These are phyloP conservation scores for Anas capensis DNA, from an alignment of 2,797 vertebrate genomes.

Conservation along the genomic window DNA sequence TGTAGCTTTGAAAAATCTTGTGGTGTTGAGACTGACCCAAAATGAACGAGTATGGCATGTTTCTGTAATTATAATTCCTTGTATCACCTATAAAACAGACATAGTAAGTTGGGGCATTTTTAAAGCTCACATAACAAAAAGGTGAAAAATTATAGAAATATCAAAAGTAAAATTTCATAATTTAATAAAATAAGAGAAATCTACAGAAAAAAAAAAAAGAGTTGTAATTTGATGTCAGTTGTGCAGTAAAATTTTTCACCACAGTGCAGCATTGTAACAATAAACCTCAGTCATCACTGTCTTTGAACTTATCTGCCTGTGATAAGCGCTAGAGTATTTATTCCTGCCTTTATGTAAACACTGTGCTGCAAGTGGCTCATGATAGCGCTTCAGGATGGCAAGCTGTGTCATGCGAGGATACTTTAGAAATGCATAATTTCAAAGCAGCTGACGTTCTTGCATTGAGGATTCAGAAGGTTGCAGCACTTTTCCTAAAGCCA, in stretches of 20 bases:
- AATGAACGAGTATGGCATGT: neutral
- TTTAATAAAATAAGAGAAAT: neutral
- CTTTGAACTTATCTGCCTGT: constrained; percentile 29
- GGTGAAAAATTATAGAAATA: neutral
- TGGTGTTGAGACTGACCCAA: neutral
- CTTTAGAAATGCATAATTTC: constrained; percentile 26
- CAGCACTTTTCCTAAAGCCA: neutral
- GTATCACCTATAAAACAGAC: neutral
- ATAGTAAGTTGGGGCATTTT: neutral
- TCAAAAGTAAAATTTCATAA: neutral
- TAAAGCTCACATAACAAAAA: neutral
- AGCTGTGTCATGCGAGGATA: constrained; percentile 41
- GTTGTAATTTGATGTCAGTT: neutral
- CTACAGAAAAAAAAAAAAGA: neutral
- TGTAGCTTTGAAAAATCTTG: neutral
- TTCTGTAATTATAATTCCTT: neutral
- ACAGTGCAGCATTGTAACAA: neutral
- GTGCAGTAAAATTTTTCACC: neutral
- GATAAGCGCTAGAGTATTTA: constrained; percentile 33
- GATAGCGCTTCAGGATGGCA: constrained; percentile 10
- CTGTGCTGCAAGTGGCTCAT: constrained; percentile 8
- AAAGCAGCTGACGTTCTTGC: constrained; percentile 36
- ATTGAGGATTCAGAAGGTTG: neutral
- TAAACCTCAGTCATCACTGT: constrained; percentile 34
- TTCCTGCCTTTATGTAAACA: constrained; percentile 63